A percentile compares a stretch with the other conserved stretches of the same genome.
Evolutionary conservation across 1,140 invertebrate species (phyloP).

Genomic region (Hyles vespertilio): DNA sequence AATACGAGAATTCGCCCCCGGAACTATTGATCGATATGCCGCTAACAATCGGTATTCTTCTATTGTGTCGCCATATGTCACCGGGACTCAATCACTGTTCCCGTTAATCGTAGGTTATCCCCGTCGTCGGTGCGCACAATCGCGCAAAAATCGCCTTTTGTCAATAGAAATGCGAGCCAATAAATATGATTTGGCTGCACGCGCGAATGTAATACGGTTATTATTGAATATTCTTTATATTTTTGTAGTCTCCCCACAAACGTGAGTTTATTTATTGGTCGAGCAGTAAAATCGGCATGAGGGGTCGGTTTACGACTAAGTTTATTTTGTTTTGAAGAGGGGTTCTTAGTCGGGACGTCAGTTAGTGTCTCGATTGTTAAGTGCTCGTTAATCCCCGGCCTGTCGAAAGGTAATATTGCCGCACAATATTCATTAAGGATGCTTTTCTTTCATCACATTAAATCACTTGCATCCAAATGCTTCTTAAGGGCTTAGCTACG

Average conservation of each 20-base stretch:
- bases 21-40: slow-evolving; percentile 41
- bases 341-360: slow-evolving; percentile 43
- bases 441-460: not conserved
- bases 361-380: slow-evolving; percentile 45
- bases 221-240: slow-evolving; percentile 35
- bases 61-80: slow-evolving; percentile 63
- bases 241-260: slow-evolving; percentile 39
- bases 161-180: slow-evolving; percentile 39
- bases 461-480: no score
- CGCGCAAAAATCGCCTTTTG: slow-evolving; percentile 36
- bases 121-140: slow-evolving; percentile 25
- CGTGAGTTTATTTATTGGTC: slow-evolving; percentile 65
- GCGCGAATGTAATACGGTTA: slow-evolving; percentile 40
- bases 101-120: slow-evolving; percentile 48
- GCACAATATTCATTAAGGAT: not conserved
- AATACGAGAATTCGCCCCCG: slow-evolving; percentile 61
- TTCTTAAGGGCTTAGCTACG: no score
- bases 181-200: slow-evolving; percentile 41
- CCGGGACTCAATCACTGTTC: slow-evolving; percentile 48
- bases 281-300: slow-evolving; percentile 55
- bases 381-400: slow-evolving; percentile 37
- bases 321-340: slow-evolving; percentile 49
- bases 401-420: slow-evolving; percentile 21
- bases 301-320: slow-evolving; percentile 57
- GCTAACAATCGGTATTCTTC: slow-evolving; percentile 48